Evolutionary conservation across 2,113 vertebrate species (phyloP).

Genomic region (Pao palembangensis): DNA sequence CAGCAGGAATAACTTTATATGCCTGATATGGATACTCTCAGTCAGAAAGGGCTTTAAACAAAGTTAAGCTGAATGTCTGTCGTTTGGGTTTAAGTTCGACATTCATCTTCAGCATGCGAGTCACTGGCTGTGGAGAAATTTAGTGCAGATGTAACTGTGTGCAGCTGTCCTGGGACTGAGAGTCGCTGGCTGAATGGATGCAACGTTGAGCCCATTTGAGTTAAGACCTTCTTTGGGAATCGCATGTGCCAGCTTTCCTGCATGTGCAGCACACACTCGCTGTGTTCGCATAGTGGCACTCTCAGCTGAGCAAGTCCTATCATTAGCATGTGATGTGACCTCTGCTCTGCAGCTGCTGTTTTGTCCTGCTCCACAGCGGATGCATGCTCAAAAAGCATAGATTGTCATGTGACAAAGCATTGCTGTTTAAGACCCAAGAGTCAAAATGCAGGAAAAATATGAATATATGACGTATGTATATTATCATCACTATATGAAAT

Average conservation of each 20-base stretch:
- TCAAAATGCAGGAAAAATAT: too few relatives aligned
- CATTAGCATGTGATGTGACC: slow-evolving; percentile 28
- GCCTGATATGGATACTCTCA: too few relatives aligned
- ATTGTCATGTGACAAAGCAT: too few relatives aligned
- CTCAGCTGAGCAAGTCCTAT: slow-evolving; percentile 19
- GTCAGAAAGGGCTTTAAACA: too few relatives aligned
- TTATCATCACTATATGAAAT: too few relatives aligned
- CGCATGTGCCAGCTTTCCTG: slow-evolving; percentile 26
- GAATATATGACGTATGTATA: too few relatives aligned
- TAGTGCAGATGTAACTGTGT: neutral
- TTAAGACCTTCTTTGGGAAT: slow-evolving; percentile 13
- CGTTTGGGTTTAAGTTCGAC: neutral
- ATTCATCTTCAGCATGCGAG: neutral
- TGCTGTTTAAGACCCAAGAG: too few relatives aligned
- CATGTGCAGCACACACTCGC: slow-evolving; percentile 13
- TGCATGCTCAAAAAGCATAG: too few relatives aligned
- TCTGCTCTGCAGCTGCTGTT: slow-evolving; percentile 31
- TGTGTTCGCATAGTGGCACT: slow-evolving; percentile 23
- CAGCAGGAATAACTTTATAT: neutral
- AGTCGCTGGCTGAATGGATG: slow-evolving; percentile 26
- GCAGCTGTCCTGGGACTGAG: slow-evolving; percentile 5
- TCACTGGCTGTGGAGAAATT: slow-evolving; percentile 2
- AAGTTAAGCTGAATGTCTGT: neutral
- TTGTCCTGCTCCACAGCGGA: too few relatives aligned
- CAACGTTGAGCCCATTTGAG: slow-evolving; percentile 10